These are phyloP conservation scores for Orestias chungarensis DNA, from an alignment of 2,797 vertebrate genomes.

Conservation along the genomic window DNA sequence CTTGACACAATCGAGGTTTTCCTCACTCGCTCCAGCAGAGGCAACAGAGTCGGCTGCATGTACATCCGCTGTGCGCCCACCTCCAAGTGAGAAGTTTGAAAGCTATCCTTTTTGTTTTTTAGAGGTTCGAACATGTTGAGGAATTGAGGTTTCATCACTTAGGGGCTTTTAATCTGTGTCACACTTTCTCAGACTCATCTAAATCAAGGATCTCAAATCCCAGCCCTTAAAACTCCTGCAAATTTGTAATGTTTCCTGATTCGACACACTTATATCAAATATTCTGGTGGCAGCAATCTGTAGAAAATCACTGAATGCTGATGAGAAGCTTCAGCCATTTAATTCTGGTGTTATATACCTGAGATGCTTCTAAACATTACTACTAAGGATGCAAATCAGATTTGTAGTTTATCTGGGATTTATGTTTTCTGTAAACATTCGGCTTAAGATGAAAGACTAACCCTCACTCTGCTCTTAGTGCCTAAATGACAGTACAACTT, in stretches of 20 bases:
- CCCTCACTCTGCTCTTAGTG: no score
- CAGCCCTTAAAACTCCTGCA: neutral
- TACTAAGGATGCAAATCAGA: no score
- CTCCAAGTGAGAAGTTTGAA: conserved; percentile 84
- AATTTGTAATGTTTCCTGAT: neutral
- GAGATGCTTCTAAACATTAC: neutral
- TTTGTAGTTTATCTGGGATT: no score
- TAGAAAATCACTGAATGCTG: neutral
- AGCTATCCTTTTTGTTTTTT: neutral
- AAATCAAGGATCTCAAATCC: neutral
- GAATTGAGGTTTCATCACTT: neutral
- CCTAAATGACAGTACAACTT: no score
- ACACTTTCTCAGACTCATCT: conserved; percentile 17
- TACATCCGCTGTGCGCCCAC: conserved; percentile 92
- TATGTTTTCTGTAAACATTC: no score
- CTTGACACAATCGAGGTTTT: conserved; percentile 93
- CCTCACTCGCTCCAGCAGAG: conserved; percentile 88
- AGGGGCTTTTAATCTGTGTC: conserved; percentile 11
- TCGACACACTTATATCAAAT: neutral
- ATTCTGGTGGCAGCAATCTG: neutral
- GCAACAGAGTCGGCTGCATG: conserved; percentile 93
- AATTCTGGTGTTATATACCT: neutral
- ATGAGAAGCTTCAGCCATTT: neutral
- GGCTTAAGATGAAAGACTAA: no score
- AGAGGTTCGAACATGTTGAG: neutral